phyloP scores from a whole-genome alignment of 2,888 invertebrate genomes.

The Eupithecia insigniata region DNA sequence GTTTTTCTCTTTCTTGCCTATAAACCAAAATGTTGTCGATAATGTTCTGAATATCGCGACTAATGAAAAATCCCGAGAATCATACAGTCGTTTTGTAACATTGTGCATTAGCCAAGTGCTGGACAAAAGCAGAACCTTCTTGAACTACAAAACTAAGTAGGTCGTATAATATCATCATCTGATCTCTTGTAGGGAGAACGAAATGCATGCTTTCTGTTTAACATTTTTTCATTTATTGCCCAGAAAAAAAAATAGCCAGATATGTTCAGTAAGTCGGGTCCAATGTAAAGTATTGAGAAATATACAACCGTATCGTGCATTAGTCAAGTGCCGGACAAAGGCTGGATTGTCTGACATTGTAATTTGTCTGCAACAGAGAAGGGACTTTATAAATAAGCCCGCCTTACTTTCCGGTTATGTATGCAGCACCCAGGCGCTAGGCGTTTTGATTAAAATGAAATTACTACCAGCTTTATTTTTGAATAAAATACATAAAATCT shows the following conservation, averaged over 20 bases:
- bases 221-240: too few species aligned
- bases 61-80: background rate
- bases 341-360: constrained; percentile 44
- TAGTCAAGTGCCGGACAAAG: constrained; percentile 42
- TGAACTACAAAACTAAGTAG: too few species aligned
- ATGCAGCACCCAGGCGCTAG: constrained; percentile 1
- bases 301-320: constrained; percentile 32
- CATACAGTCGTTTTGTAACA: constrained; percentile 17
- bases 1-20: background rate
- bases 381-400: constrained; percentile 31
- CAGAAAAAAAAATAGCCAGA: too few species aligned
- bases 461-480: too few species aligned
- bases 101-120: constrained; percentile 39
- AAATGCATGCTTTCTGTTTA: too few species aligned
- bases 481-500: too few species aligned
- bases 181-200: too few species aligned
- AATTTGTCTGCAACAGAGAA: constrained; percentile 43
- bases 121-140: constrained; percentile 46
- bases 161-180: too few species aligned
- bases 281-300: background rate
- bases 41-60: background rate
- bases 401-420: constrained; percentile 20
- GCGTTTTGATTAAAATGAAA: constrained; percentile 21
- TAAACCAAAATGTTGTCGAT: background rate
- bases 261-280: background rate